Evolutionary conservation across 1,140 invertebrate species (phyloP), one percentile per base, ranked within the genome.

Genomic region (Globodera rostochiensis): DNA sequence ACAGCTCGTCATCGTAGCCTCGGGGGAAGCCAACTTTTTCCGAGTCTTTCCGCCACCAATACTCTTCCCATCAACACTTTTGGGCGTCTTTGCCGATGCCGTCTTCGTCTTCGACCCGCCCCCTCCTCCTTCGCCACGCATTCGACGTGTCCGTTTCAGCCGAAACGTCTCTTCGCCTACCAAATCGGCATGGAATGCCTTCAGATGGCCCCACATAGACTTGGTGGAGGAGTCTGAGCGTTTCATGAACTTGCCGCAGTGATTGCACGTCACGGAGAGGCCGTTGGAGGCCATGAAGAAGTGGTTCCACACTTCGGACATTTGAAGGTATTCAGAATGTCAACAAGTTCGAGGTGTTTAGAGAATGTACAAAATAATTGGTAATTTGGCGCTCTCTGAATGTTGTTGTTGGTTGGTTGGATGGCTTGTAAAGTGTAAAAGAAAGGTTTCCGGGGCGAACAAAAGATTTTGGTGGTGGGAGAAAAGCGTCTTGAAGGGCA

Each of bases 281-380:
- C 64, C 82, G 53, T 80, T 75, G 49, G 82, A 57, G 3, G 82
- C 75, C 74, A 83, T 64, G 25, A 74, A 60, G 67, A 80, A 85
- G 67, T 84, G 80, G 46, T 85, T 85, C 84, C 84, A 85, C 15
- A 84, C 83, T 73, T 82, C 84, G 13, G 78, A 85, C 57, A 85
- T 84, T 73, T 71, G 47, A 46, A 11, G 46, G 15, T 13, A 15
- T 6, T 19, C 11, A 19, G 5, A 11, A 6, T 4, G 57, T 4
- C 3, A 64, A 64, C 3, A 64, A 64, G 11, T 64, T 64, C 13
- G 4, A 80, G 25, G 49, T 69, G 53, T n/a, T 49, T 19, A 76
- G 49, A 76, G 36, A 36, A 36, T 36, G 36, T 36, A 36, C 36
- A 36, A 36, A 36, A 36, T 36, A 36, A 36, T 36, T 36, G 36